These are phyloP conservation scores for Philonicus albiceps DNA, from an alignment of 2,888 invertebrate species.

Conservation along the genomic window DNA sequence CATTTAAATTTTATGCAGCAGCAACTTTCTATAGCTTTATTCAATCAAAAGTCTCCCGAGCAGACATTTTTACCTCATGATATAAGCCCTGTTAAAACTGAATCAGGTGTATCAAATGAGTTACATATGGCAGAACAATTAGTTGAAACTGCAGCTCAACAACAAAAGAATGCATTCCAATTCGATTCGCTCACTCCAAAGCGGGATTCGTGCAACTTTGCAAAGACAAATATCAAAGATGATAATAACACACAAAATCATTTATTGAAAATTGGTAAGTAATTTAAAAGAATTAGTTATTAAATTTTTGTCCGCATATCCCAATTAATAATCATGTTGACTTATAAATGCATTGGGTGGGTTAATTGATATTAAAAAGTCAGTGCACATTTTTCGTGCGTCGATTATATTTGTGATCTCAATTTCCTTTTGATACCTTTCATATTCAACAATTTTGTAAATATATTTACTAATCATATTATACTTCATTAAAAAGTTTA, in stretches of 20 bases:
- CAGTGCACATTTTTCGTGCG: too few species aligned
- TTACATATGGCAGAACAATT: slow-evolving; percentile 63
- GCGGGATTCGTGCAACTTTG: slow-evolving; percentile 49
- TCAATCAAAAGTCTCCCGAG: slow-evolving; percentile 52
- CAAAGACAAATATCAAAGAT: background rate
- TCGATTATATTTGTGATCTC: too few species aligned
- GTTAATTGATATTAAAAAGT: too few species aligned
- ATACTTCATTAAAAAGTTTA: too few species aligned
- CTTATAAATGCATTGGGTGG: too few species aligned
- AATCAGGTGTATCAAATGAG: slow-evolving; percentile 51
- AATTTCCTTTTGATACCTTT: too few species aligned
- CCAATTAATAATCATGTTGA: background rate
- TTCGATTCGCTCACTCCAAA: slow-evolving; percentile 64
- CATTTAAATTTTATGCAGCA: slow-evolving; percentile 53
- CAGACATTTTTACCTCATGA: slow-evolving; percentile 52
- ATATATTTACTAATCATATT: too few species aligned
- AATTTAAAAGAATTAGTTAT: background rate
- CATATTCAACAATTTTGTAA: too few species aligned
- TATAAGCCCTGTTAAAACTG: slow-evolving; percentile 49
- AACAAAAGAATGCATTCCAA: slow-evolving; percentile 62
- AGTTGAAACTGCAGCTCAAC: slow-evolving; percentile 60
- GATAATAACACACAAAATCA: slow-evolving; percentile 50
- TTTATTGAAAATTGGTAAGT: slow-evolving; percentile 51
- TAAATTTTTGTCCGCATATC: background rate
- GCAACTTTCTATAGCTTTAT: slow-evolving; percentile 52